Evolutionary conservation across 2,113 vertebrate genomes (phyloP).

Genomic region (Anas platyrhynchos): DNA sequence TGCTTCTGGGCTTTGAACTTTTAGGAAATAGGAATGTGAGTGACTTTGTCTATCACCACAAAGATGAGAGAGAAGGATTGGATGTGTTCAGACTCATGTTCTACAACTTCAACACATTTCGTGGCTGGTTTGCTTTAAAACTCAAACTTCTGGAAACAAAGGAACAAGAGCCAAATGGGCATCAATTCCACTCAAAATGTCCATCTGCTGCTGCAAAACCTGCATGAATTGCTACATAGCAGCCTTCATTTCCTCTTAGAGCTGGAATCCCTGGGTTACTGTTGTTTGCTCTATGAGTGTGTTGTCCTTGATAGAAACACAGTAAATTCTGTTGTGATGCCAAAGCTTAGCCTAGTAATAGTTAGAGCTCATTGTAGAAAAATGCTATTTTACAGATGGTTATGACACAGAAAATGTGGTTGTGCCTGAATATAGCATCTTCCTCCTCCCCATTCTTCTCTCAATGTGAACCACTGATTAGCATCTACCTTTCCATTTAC

Average conservation of each 20-base stretch:
- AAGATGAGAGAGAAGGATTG: background rate
- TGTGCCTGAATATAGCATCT: background rate
- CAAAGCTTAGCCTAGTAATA: slow-evolving; percentile 14
- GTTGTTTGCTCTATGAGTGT: slow-evolving; percentile 32
- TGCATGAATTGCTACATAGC: slow-evolving; percentile 44
- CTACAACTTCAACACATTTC: background rate
- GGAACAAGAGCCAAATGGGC: slow-evolving; percentile 19
- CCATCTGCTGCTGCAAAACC: slow-evolving; percentile 57
- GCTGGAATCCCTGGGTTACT: slow-evolving; percentile 20
- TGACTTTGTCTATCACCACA: background rate
- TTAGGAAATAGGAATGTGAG: background rate
- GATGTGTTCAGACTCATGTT: background rate
- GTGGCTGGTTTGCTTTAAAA: slow-evolving; percentile 23
- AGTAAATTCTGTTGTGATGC: slow-evolving; percentile 7
- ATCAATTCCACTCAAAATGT: slow-evolving; percentile 32
- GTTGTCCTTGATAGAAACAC: slow-evolving; percentile 34
- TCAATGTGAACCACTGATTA: background rate
- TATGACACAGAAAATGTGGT: background rate
- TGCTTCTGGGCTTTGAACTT: background rate
- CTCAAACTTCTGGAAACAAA: background rate
- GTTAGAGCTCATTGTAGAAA: background rate
- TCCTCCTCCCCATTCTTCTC: background rate
- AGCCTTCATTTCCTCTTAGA: slow-evolving; percentile 46
- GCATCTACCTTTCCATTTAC: background rate
- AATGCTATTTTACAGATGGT: slow-evolving; percentile 23